Percentiles rank a stretch among this genome's conserved stretches.
phyloP scores from a whole-genome alignment of 2,113 vertebrate species.

The Helogale parvula region DNA sequence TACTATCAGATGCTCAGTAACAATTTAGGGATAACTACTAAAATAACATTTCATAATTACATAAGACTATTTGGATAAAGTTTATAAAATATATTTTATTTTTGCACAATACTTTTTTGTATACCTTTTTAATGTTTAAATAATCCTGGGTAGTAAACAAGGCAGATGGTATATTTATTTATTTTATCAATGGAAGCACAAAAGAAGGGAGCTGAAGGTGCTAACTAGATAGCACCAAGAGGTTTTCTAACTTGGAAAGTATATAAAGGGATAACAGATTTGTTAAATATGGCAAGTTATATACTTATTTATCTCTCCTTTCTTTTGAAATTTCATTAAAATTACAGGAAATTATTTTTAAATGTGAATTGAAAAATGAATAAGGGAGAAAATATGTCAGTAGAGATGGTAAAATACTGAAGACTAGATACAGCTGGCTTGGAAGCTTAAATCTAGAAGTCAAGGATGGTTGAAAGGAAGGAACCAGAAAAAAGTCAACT shows the following conservation, averaged over 20 bases:
- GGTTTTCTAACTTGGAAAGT: background rate
- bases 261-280: background rate
- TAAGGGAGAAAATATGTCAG: background rate
- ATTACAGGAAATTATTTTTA: background rate
- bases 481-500: background rate
- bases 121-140: background rate
- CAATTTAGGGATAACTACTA: background rate
- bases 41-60: background rate
- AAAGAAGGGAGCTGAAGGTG: background rate
- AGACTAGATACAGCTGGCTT: background rate
- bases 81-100: background rate
- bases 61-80: background rate
- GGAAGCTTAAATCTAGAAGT: background rate
- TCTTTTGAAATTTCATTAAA: background rate
- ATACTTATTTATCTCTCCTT: background rate
- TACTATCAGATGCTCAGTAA: background rate
- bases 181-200: background rate
- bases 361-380: background rate
- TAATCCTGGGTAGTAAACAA: background rate
- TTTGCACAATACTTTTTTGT: background rate
- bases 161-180: background rate
- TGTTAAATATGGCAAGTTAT: background rate
- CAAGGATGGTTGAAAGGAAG: background rate
- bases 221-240: background rate
- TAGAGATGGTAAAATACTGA: background rate